A percentile compares a stretch with the other conserved stretches of the same genome.
Evolutionary conservation across 2,888 invertebrate species (phyloP).

Genomic region (Idaea dimidiata): DNA sequence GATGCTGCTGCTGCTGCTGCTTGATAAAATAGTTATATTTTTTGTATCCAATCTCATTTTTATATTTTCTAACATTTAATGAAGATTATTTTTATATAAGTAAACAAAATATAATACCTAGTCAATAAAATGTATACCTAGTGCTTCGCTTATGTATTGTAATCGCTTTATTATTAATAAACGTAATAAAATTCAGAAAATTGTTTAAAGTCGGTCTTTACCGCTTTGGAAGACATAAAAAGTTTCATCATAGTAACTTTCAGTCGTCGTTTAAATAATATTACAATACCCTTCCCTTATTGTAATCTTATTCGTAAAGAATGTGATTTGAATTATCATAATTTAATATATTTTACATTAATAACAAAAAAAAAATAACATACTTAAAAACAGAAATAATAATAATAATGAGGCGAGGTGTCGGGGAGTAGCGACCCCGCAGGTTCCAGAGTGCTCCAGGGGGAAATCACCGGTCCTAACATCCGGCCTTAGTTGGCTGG

Average conservation of each 20-base stretch:
- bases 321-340: neutral
- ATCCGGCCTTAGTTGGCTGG: too few relatives aligned
- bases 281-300: conserved; percentile 14
- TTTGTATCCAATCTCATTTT: neutral
- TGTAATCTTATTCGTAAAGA: conserved; percentile 19
- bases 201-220: neutral
- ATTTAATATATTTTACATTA: neutral
- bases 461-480: too few relatives aligned
- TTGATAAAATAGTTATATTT: conserved; percentile 2
- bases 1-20: too few relatives aligned
- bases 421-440: too few relatives aligned
- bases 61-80: too few relatives aligned
- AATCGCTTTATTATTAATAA: neutral
- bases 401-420: too few relatives aligned
- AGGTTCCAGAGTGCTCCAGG: too few relatives aligned
- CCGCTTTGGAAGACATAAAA: conserved; percentile 2
- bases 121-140: neutral
- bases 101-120: neutral
- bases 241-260: neutral
- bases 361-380: neutral
- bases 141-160: neutral
- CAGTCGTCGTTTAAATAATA: neutral
- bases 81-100: too few relatives aligned
- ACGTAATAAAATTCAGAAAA: neutral
- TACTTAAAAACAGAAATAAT: too few relatives aligned